These are phyloP conservation scores for Drosophila sechellia DNA, from an alignment of 1,140 invertebrate genomes.

Conservation along the genomic window DNA sequence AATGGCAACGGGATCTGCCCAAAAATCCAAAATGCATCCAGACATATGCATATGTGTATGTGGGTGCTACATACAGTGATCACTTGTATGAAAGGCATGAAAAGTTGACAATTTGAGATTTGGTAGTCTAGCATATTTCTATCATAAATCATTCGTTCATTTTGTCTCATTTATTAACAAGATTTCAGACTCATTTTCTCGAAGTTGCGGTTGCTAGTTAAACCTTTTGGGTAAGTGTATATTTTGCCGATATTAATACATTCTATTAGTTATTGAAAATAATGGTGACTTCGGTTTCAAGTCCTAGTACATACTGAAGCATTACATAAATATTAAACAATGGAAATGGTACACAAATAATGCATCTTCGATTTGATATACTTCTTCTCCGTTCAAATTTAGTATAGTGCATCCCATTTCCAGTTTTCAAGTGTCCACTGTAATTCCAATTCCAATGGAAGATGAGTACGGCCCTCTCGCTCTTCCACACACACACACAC, in stretches of 20 bases:
- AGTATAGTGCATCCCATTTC: not conserved
- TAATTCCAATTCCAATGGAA: constrained; percentile 8
- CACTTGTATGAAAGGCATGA: not conserved
- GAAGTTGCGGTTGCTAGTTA: no score
- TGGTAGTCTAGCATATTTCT: not conserved
- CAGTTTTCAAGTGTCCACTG: not conserved
- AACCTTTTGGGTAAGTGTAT: no score
- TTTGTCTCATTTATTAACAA: no score
- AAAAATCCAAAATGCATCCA: constrained; percentile 38
- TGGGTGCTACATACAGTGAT: constrained; percentile 14
- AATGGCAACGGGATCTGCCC: constrained; percentile 45
- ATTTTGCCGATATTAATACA: no score
- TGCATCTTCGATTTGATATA: no score
- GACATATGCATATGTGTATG: not conserved
- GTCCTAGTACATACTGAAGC: no score
- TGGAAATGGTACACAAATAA: no score
- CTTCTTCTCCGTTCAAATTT: no score
- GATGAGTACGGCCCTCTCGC: constrained; percentile 6
- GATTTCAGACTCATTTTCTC: no score
- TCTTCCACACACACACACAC: constrained; percentile 14
- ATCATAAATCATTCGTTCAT: not conserved
- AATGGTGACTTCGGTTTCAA: no score
- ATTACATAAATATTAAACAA: no score
- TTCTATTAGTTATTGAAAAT: no score
- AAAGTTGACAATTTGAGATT: not conserved